Conservation (phyloP, 1,140 invertebrate genomes). For the Vanessa tameamea region DNA sequence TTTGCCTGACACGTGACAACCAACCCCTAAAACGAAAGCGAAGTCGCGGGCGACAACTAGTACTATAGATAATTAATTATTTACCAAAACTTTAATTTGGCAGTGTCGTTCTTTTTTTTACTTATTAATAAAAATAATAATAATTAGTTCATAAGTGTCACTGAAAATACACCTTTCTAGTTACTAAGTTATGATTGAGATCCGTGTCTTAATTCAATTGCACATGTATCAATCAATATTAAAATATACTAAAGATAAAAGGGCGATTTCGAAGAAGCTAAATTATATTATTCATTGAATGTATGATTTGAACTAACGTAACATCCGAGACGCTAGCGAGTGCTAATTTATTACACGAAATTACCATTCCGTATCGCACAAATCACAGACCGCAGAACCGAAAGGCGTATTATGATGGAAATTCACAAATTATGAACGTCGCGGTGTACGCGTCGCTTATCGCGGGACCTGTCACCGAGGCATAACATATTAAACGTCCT, state of each 20-base stretch:
- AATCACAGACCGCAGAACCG: constrained; percentile 35
- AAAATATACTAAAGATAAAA: constrained; percentile 18
- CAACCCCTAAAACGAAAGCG: too few species aligned
- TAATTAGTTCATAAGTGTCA: too few species aligned
- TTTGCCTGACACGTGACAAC: too few species aligned
- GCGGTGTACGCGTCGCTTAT: constrained; percentile 51
- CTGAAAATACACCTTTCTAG: too few species aligned
- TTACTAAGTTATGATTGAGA: too few species aligned
- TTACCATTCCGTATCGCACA: constrained; percentile 41
- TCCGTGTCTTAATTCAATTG: neutral
- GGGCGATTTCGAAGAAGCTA: neutral
- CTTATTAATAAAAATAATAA: too few species aligned
- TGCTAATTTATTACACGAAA: constrained; percentile 38
- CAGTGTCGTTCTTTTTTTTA: too few species aligned
- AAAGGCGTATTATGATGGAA: constrained; percentile 42
- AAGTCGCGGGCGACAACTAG: too few species aligned
- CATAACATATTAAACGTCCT: constrained; percentile 75
- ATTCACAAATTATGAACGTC: constrained; percentile 47
- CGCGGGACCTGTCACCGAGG: constrained; percentile 58
- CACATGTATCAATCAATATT: neutral
- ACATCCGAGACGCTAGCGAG: constrained; percentile 1
- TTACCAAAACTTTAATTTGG: too few species aligned
- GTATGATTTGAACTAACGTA: constrained; percentile 12
- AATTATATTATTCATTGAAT: neutral
- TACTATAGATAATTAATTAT: too few species aligned